Conservation (phyloP, 2,113 vertebrate species). For the Phoxinus phoxinus region DNA sequence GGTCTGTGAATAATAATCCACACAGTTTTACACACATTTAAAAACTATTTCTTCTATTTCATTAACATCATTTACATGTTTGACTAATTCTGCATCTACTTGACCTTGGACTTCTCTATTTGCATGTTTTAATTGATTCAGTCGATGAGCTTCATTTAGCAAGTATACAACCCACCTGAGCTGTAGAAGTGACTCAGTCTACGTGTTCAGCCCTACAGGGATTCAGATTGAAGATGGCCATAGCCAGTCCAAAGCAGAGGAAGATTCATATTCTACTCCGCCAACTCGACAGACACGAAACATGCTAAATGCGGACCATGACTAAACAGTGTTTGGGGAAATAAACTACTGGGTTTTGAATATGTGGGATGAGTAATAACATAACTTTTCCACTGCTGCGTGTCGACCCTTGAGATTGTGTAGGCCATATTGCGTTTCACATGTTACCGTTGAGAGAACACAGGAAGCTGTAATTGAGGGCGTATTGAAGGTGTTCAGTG, state of each 20-base stretch:
- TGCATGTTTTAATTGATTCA: neutral
- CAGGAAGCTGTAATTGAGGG: conserved; percentile 42
- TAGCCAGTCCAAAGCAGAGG: conserved; percentile 8
- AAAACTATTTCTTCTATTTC: neutral
- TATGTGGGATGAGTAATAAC: conserved; percentile 46
- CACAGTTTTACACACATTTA: neutral
- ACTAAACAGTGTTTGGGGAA: conserved; percentile 37
- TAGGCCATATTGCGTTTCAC: conserved; percentile 43
- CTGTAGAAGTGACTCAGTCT: neutral
- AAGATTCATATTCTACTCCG: neutral
- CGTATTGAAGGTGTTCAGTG: conserved; percentile 42
- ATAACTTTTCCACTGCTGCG: conserved; percentile 39
- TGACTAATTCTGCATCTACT: conserved; percentile 5
- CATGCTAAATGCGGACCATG: conserved; percentile 32
- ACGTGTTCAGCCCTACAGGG: neutral
- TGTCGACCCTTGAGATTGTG: conserved; percentile 48
- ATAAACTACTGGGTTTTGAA: conserved; percentile 40
- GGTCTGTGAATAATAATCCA: no score
- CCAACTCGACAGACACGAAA: neutral
- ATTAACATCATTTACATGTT: neutral
- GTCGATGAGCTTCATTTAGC: neutral
- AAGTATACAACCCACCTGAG: neutral
- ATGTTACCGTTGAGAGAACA: conserved; percentile 34
- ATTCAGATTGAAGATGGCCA: conserved; percentile 8
- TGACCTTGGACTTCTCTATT: neutral